Conservation (phyloP, 2,797 vertebrate species). For the Alosa sapidissima region DNA sequence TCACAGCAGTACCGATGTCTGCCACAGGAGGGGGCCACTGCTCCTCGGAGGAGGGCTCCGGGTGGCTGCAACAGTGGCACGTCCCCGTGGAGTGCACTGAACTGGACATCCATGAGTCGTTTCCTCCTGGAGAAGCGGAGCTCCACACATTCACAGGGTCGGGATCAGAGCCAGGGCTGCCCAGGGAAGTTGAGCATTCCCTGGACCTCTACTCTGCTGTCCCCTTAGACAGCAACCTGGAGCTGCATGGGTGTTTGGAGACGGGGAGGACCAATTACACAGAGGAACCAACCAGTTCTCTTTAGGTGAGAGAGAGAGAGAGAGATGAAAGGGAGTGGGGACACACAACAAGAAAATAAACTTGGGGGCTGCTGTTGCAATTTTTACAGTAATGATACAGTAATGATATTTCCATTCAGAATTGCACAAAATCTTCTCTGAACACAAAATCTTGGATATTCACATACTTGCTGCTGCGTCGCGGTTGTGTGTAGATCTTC, state of each 20-base stretch:
- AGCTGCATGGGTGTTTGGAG: not conserved
- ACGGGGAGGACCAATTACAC: not conserved
- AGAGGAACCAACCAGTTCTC: not conserved
- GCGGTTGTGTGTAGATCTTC: no score
- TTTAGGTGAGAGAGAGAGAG: not conserved
- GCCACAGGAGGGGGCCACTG: constrained; percentile 38
- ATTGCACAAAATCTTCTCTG: no score
- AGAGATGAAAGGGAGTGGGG: no score
- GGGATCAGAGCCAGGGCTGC: not conserved
- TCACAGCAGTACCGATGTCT: not conserved
- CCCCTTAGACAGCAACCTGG: not conserved
- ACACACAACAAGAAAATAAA: no score
- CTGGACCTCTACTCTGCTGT: not conserved
- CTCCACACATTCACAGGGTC: not conserved
- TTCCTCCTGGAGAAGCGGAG: constrained; percentile 3
- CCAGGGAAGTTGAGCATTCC: not conserved
- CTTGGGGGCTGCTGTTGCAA: no score
- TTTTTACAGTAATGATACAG: no score
- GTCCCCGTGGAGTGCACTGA: constrained; percentile 61
- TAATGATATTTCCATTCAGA: no score
- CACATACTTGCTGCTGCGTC: no score
- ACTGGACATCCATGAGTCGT: constrained; percentile 52
- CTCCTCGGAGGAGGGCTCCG: constrained; percentile 33
- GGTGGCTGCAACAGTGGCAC: constrained; percentile 29
- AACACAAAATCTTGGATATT: no score